Percentiles rank a stretch among this genome's conserved stretches.
Conservation (phyloP, 1,140 invertebrate genomes). For the Panagrolaimus sp. region DNA sequence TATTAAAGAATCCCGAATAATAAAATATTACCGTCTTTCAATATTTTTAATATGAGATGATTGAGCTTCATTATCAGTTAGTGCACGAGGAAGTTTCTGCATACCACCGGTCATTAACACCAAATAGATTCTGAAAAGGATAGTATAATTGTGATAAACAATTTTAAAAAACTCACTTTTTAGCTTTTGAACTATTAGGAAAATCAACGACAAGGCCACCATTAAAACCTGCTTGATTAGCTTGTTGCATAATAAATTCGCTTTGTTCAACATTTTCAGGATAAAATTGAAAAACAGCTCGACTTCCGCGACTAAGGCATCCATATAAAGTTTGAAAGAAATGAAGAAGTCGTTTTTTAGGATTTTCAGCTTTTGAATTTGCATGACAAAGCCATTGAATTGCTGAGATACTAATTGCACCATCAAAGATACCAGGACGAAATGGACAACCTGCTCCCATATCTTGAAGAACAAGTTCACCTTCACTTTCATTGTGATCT, state of each 20-base stretch:
- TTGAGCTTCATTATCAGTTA: slow-evolving; percentile 34
- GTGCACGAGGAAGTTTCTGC: slow-evolving; percentile 39
- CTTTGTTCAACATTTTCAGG: slow-evolving; percentile 85
- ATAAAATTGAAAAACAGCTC: slow-evolving; percentile 97
- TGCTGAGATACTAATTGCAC: slow-evolving; percentile 85
- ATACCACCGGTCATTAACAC: slow-evolving; percentile 51
- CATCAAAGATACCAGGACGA: slow-evolving; percentile 87
- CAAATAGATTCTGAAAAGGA: slow-evolving; percentile 36
- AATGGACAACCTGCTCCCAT: slow-evolving; percentile 93
- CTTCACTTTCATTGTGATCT: slow-evolving; percentile 77
- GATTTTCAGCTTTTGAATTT: slow-evolving; percentile 82
- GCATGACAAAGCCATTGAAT: slow-evolving; percentile 99
- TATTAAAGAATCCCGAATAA: not conserved
- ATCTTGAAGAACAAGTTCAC: slow-evolving; percentile 82
- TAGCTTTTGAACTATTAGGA: slow-evolving; percentile 94
- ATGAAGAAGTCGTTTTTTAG: slow-evolving; percentile 77
- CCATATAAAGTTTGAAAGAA: slow-evolving; percentile 88
- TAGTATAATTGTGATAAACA: not conserved
- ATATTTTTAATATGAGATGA: slow-evolving; percentile 33
- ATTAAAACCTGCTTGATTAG: slow-evolving; percentile 92
- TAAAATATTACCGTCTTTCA: slow-evolving; percentile 30
- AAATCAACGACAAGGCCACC: slow-evolving; percentile 82
- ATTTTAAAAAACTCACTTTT: slow-evolving; percentile 63
- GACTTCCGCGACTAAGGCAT: slow-evolving; percentile 74
- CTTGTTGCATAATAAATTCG: slow-evolving; percentile 84